Conservation (phyloP, 2,888 invertebrate genomes). For the Globia sparganii region DNA sequence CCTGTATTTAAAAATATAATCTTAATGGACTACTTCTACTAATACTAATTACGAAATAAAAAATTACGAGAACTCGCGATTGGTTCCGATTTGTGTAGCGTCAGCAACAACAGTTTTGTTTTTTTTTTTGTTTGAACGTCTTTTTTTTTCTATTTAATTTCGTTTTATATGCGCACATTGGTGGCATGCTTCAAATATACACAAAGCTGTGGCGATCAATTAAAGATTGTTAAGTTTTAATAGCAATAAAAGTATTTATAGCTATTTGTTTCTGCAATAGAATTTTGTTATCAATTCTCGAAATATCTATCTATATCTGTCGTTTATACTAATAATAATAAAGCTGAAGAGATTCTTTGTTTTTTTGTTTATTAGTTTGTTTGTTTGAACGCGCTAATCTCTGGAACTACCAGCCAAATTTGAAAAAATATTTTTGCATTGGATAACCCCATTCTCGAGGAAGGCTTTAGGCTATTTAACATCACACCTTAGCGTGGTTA, state of each 20-base stretch:
- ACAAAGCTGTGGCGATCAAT: background rate
- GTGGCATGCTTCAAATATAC: background rate
- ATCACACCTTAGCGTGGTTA: too few relatives aligned
- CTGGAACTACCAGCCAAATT: too few relatives aligned
- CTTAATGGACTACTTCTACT: slow-evolving; percentile 85
- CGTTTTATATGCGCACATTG: background rate
- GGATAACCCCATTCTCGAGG: too few relatives aligned
- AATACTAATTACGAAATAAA: slow-evolving; percentile 86
- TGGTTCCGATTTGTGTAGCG: slow-evolving; percentile 76
- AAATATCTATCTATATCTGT: background rate
- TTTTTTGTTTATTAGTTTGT: too few relatives aligned
- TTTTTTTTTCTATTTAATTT: background rate
- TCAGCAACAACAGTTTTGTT: slow-evolving; percentile 44
- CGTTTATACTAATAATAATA: too few relatives aligned
- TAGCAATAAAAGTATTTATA: background rate
- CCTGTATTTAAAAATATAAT: slow-evolving; percentile 75
- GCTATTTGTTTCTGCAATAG: background rate
- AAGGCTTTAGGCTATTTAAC: too few relatives aligned
- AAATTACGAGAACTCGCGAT: slow-evolving; percentile 77
- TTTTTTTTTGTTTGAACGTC: background rate
- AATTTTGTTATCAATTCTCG: background rate
- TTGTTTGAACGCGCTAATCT: too few relatives aligned
- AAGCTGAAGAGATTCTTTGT: too few relatives aligned
- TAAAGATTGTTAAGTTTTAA: background rate
- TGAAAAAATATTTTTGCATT: too few relatives aligned